A percentile compares a stretch with the other conserved stretches of the same genome.
Conservation (phyloP, 2,797 vertebrate genomes). For the Cryptoprocta ferox region DNA sequence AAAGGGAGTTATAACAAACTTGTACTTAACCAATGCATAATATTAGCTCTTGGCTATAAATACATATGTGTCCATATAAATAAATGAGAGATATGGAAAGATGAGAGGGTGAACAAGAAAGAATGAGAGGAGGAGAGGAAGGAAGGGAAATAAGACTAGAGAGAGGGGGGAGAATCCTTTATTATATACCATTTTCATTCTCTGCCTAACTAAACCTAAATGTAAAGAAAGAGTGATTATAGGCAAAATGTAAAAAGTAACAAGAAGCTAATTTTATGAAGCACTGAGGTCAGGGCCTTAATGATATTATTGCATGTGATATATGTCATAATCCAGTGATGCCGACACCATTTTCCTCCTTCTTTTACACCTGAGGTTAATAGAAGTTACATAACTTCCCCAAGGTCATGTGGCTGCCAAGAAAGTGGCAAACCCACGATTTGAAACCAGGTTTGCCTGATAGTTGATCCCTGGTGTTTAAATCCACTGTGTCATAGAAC, state of each 20-base stretch:
- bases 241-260: neutral
- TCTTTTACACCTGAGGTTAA: neutral
- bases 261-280: neutral
- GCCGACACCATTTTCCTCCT: neutral
- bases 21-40: neutral
- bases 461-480: neutral
- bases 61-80: neutral
- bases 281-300: neutral
- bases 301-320: neutral
- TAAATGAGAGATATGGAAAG: neutral
- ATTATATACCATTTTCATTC: neutral
- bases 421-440: neutral
- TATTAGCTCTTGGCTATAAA: neutral
- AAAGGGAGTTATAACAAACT: neutral
- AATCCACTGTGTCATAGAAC: neutral
- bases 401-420: neutral
- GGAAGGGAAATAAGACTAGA: constrained; percentile 68
- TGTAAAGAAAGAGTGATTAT: neutral
- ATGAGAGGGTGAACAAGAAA: neutral
- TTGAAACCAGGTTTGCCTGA: neutral
- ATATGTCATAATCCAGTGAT: neutral
- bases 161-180: neutral
- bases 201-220: neutral
- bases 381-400: neutral
- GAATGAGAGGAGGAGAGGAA: neutral